Base-by-base conservation (phyloP, 2,797 vertebrate genomes). In the Furcifer pardalis region DNA sequence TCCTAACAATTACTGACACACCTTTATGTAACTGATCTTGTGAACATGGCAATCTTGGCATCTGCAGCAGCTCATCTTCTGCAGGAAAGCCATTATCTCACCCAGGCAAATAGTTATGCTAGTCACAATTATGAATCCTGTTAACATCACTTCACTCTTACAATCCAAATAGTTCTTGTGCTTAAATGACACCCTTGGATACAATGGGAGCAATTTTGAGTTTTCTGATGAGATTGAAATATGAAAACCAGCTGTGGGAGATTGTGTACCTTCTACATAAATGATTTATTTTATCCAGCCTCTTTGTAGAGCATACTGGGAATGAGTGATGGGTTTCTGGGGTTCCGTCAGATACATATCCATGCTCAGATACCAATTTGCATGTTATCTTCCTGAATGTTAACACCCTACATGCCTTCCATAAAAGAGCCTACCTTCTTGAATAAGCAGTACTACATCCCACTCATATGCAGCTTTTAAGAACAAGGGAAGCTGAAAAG, bases 111-210 rank as follows among this genome's bases (percentile, higher is more conserved):
- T 81, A 89, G 82, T 84, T 66, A 79, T 87, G 86, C 25, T 76
- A 86, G 89, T 69, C 84, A 79, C 52, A 89, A 89, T 86, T 90
- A 85, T 79, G 15, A 87, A 92, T 80, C 81, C 80, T 79, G 83
- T 91, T 92, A 91, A 84, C 85, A 91, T 87, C 75, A 82, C 10
- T 86, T 63, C 62, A 89, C 73, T 88, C 74, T 52, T 86, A 69
- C 17, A 30, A 85, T 84, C 86, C 85, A 81, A 85, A 86, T 0
- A 32, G 83, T 87, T 42, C 81, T 93, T 77, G 23, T 80, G 46
- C 92, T 86, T 87, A 93, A 93, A 87, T 89, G 90, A 90, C 80
- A 89, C 81, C 82, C 85, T 88, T 69, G 83, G 71, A 82, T 66
- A 85, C 78, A 89, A 72, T 19, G 79, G 86, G 73, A 92, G 85